Evolutionary conservation across 1,140 invertebrate genomes (phyloP).

Genomic region (Neuroterus valhalla): DNA sequence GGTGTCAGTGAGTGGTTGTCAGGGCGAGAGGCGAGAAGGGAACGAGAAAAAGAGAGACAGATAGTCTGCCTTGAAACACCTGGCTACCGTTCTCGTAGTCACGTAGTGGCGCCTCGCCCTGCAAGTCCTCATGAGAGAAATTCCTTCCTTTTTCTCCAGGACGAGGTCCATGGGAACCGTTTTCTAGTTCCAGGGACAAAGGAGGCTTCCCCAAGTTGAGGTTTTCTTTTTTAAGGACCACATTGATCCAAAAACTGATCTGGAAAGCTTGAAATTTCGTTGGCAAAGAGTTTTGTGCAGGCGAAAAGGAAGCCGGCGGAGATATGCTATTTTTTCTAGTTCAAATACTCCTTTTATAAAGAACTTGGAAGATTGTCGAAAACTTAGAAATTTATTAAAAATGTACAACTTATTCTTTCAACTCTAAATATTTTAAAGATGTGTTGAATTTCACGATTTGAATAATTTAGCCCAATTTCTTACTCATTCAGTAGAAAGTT

Average conservation of each 20-base stretch:
- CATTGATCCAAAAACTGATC: conserved; percentile 4
- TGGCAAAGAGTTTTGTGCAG: too few species aligned
- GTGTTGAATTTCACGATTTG: too few species aligned
- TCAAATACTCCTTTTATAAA: too few species aligned
- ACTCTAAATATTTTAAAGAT: too few species aligned
- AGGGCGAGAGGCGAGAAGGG: conserved; percentile 42
- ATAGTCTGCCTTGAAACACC: conserved; percentile 61
- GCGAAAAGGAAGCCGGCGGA: too few species aligned
- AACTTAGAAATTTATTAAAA: too few species aligned
- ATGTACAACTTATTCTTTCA: too few species aligned
- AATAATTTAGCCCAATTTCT: too few species aligned
- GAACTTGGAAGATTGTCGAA: too few species aligned
- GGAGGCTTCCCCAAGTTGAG: conserved; percentile 43
- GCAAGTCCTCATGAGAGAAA: conserved; percentile 64
- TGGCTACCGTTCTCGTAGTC: conserved; percentile 65
- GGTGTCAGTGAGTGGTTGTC: conserved; percentile 34
- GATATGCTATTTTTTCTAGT: too few species aligned
- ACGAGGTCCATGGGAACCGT: conserved; percentile 65
- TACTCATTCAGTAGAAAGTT: too few species aligned
- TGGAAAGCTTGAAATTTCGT: too few species aligned
- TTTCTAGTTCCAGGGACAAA: conserved; percentile 58
- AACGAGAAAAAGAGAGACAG: conserved; percentile 32
- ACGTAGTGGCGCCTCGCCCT: conserved; percentile 63
- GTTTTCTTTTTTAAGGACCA: conserved; percentile 35
- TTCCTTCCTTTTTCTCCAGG: conserved; percentile 58